Percentiles rank a stretch among this genome's conserved stretches.
phyloP scores from a whole-genome alignment of 2,888 invertebrate genomes.

The Molorchus minor region DNA sequence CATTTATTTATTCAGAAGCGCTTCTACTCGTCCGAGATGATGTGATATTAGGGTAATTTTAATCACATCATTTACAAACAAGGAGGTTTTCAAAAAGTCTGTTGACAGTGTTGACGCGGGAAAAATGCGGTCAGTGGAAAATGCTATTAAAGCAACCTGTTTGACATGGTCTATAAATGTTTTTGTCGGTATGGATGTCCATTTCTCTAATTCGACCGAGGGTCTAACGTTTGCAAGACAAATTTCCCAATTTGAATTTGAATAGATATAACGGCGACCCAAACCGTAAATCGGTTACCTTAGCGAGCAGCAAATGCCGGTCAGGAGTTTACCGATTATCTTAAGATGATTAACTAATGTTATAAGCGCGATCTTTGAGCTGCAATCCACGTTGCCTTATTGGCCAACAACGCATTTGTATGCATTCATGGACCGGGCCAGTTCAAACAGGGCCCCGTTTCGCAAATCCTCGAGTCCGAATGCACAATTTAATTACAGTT shows the following conservation, averaged over 20 bases:
- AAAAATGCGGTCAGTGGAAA: too few relatives aligned
- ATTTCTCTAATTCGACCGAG: too few relatives aligned
- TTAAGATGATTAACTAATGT: conserved; percentile 50
- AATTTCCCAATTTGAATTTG: conserved; percentile 3
- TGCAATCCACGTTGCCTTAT: conserved; percentile 54
- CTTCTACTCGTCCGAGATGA: too few relatives aligned
- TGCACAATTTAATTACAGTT: conserved; percentile 62
- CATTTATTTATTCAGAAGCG: too few relatives aligned
- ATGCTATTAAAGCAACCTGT: too few relatives aligned
- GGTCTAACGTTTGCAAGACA: background rate
- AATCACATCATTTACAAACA: too few relatives aligned
- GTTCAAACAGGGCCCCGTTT: conserved; percentile 53
- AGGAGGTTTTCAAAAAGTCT: too few relatives aligned
- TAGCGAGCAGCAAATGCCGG: conserved; percentile 31
- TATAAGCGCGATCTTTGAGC: conserved; percentile 44
- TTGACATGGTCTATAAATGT: too few relatives aligned
- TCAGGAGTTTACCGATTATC: conserved; percentile 49
- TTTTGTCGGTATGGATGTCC: too few relatives aligned
- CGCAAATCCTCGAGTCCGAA: conserved; percentile 55
- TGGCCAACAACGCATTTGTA: conserved; percentile 52
- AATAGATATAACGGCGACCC: conserved; percentile 20
- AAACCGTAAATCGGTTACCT: conserved; percentile 40
- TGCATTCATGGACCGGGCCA: conserved; percentile 57
- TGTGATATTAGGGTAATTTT: too few relatives aligned
- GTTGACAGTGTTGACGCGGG: too few relatives aligned